Evolutionary conservation across 2,888 invertebrate genomes (phyloP), one percentile per base, ranked within the genome.

Genomic region (Sarcophaga carnaria): DNA sequence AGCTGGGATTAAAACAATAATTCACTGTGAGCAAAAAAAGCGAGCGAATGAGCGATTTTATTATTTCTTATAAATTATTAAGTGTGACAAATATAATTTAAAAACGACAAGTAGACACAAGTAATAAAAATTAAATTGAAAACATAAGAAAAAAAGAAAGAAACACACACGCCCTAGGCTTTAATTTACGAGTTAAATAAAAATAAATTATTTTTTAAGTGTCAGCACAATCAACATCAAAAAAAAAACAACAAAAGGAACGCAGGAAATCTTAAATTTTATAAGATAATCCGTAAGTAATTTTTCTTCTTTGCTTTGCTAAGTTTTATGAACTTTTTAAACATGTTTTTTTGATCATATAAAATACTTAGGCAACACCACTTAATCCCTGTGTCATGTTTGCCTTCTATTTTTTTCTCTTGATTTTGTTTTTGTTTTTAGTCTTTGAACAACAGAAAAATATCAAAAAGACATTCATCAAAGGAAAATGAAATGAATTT

Each of bases 281-380:
- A 79, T 78, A 49, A 54, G 62, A 59, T 80, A 66, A 72, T 72
- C 79, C 74, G 83, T 27, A 63, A 74, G 47, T 59, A 27, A 70
- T 60, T 25, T 22, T 11, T 2, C 49, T 25, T 64, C 11, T 60
- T 60, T 77, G 37, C n/a, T 62, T 45, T 66, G 14, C 10, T 1
- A 64, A 12, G n/a, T 67, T 45, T 4, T 45, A 79, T 54, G 47
- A 66, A n/a, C 49, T 54, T 71, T 71, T 49, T 45, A 76, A 76
- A 80, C 66, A 66, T 84, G 60, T 76, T 84, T 37, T 37, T 37
- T 84, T 84, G 70, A 75, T 80, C 60, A 76, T 80, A 84, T 76
- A 76, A 84, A 84, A 84, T 80, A 75, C 75, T 84, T 84, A 80
- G 75, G 70, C 75, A 84, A 84, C 66, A 76, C 80, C 70, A 84